phyloP scores from a whole-genome alignment of 2,113 vertebrate genomes.

The Danio rerio region GRCz12tu NC_133198.1:41943501-41944000 shows the following conservation, averaged over 20 bases:
- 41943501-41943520: too few relatives aligned
- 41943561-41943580: conserved; percentile 59
- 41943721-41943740: conserved; percentile 59
- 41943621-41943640: conserved; percentile 57
- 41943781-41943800: conserved; percentile 40
- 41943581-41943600: conserved; percentile 52
- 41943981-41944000: background rate
- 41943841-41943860: conserved; percentile 28
- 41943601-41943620: conserved; percentile 61
- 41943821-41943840: conserved; percentile 14
- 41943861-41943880: conserved; percentile 35
- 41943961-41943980: conserved; percentile 38
- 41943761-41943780: conserved; percentile 51
- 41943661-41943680: conserved; percentile 45
- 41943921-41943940: conserved; percentile 3
- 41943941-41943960: conserved; percentile 19
- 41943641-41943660: conserved; percentile 58
- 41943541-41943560: conserved; percentile 44
- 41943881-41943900: conserved; percentile 24
- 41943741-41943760: conserved; percentile 49
- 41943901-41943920: background rate
- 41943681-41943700: conserved; percentile 60
- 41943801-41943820: conserved; percentile 38
- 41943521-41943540: too few relatives aligned
- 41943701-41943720: conserved; percentile 59